Conservation (phyloP, 2,888 invertebrate genomes). For the Sicus ferrugineus region DNA sequence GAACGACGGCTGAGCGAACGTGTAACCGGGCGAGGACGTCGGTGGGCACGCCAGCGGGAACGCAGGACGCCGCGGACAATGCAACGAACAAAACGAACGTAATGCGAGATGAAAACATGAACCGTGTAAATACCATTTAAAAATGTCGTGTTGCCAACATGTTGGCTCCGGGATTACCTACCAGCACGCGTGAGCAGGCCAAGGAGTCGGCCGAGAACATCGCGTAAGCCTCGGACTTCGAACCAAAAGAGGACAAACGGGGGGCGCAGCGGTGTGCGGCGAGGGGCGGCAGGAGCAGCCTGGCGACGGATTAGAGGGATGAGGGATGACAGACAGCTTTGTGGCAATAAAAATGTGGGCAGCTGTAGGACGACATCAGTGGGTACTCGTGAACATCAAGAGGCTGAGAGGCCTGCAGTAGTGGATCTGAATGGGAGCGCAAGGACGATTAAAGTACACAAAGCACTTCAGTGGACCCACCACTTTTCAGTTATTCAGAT, state of each 20-base stretch:
- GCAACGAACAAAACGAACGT: constrained; percentile 21
- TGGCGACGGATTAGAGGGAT: neutral
- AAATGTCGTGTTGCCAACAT: constrained; percentile 33
- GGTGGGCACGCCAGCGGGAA: neutral
- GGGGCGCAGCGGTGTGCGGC: too few species aligned
- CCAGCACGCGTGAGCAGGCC: constrained; percentile 35
- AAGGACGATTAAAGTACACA: too few species aligned
- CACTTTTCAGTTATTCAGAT: too few species aligned
- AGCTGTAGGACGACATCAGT: too few species aligned
- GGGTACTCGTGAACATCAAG: too few species aligned
- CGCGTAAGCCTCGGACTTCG: constrained; percentile 4
- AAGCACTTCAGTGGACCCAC: too few species aligned
- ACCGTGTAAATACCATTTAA: constrained; percentile 35
- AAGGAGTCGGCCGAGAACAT: constrained; percentile 9
- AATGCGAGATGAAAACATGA: constrained; percentile 34
- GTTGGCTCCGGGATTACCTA: constrained; percentile 25
- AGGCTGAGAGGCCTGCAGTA: too few species aligned
- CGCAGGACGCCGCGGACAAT: constrained; percentile 18
- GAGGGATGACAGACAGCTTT: too few species aligned
- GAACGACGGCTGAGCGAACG: constrained; percentile 16
- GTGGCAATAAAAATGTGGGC: too few species aligned
- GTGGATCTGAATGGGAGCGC: too few species aligned
- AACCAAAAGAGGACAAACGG: constrained; percentile 21
- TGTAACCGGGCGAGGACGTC: too few species aligned
- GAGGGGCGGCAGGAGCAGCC: neutral